Base-by-base conservation (phyloP, 2,888 invertebrate genomes). In the Physocephala rufipes region DNA sequence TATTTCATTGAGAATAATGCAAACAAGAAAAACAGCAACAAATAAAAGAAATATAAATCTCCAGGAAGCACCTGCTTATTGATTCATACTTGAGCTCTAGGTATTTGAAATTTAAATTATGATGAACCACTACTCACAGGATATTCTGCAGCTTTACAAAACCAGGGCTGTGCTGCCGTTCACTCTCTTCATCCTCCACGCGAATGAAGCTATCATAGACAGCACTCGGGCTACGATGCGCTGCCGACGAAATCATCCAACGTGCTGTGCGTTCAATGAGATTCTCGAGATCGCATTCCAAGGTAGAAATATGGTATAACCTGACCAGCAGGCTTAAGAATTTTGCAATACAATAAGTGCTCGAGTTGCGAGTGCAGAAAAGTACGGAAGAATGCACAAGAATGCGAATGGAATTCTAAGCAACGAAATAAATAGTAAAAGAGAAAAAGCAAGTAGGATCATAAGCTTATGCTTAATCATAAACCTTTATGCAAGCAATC, bases 251-350 rank as follows among this genome's bases (percentile, higher is more conserved):
- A 61, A 67, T 64, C 70, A 81, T 67, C 16, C 75, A 78, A 26
- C 78, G 76, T 51, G 81, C 81, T 74, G 82, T 72, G 5, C 83
- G 79, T 72, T 82, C 82, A 72, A 83, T 76, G 71, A 81, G 82
- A 70, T 81, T 72, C 74, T 79, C 80, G 72, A 81, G 69, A 16
- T 78, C 74, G 69, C 78, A 75, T 5, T 76, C 75, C 1, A 71
- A 71, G 51, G 78, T 24, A 24, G 76, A 67, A 77, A 68, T 15
- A 74, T 80, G 78, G 75, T 82, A 79, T 67, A 82, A 77, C 47
- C 78, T 78, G 74, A 78, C 77, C 28, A 82, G 78, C 61, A 82
- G 76, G 65, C 80, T 79, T 53, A 82, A 76, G 63, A 79, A 77
- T 64, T 76, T 78, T 26, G 75, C 76, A 61, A 71, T 76, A 71